Percentiles rank a stretch among this genome's conserved stretches.
Conservation (phyloP, 2,113 vertebrate species). For the Xiphorhynchus elegans region DNA sequence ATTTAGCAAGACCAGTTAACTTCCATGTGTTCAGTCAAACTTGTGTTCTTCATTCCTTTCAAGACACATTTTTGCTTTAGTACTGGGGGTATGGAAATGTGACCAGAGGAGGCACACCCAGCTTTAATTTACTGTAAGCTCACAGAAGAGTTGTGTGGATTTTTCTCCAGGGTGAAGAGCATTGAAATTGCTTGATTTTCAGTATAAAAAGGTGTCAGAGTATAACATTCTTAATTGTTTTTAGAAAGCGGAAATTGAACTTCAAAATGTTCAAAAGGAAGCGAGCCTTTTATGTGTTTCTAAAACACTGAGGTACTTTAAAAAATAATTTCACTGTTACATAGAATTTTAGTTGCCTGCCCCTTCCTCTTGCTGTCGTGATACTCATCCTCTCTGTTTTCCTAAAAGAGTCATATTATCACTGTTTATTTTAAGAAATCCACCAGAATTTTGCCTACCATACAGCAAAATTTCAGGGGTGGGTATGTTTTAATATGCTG, state of each 20-base stretch:
- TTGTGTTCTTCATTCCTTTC: background rate
- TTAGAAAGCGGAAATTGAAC: slow-evolving; percentile 4
- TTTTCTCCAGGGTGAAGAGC: background rate
- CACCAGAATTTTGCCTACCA: slow-evolving; percentile 1
- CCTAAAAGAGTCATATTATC: background rate
- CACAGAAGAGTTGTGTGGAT: background rate
- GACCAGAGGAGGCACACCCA: background rate
- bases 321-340: slow-evolving; percentile 18
- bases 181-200: background rate
- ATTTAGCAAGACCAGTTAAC: background rate
- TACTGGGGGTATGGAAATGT: background rate
- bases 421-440: slow-evolving; percentile 43
- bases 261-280: background rate
- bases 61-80: background rate
- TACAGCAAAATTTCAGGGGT: background rate
- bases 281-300: background rate
- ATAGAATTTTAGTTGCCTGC: slow-evolving; percentile 25
- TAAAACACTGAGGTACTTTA: slow-evolving; percentile 7
- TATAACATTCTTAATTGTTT: slow-evolving; percentile 6
- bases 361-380: slow-evolving; percentile 17
- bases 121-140: background rate
- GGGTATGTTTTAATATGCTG: slow-evolving; percentile 60
- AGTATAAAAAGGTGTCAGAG: background rate
- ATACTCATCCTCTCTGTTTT: slow-evolving; percentile 1
- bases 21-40: background rate